Percentiles rank a stretch among this genome's conserved stretches.
Evolutionary conservation across 2,888 invertebrate species (phyloP).

Genomic region (Scaptomyza reducta): DNA sequence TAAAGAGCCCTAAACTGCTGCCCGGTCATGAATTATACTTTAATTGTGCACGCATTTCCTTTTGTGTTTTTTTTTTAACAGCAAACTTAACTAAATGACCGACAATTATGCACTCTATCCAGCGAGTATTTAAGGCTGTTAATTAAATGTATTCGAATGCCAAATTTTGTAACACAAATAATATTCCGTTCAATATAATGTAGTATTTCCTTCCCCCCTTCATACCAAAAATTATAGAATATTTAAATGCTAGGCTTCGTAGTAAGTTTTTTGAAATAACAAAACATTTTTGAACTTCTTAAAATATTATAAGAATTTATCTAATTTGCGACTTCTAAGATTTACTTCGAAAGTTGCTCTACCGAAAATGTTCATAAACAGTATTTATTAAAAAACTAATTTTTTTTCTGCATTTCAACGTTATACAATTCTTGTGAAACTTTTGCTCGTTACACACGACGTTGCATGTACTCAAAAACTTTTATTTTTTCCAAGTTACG

Average conservation of each 20-base stretch:
- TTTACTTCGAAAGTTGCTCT: neutral
- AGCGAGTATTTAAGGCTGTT: neutral
- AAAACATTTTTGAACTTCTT: neutral
- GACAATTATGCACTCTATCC: constrained; percentile 30
- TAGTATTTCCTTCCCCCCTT: too few relatives aligned
- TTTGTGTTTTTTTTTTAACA: constrained; percentile 11
- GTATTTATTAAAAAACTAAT: neutral
- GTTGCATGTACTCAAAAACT: neutral
- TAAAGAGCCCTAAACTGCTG: constrained; percentile 77
- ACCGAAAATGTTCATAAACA: neutral
- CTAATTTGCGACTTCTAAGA: neutral
- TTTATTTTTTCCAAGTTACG: neutral
- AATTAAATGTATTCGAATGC: neutral
- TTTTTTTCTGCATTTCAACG: neutral
- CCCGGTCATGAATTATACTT: constrained; percentile 76
- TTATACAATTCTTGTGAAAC: neutral
- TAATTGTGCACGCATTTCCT: constrained; percentile 65
- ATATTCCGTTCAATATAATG: too few relatives aligned
- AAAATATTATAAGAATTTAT: neutral
- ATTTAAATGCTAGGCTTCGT: neutral
- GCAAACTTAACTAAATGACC: constrained; percentile 24
- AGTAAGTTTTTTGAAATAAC: too few relatives aligned
- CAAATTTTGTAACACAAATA: too few relatives aligned
- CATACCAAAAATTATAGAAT: too few relatives aligned
- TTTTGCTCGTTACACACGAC: constrained; percentile 1